phyloP scores from a whole-genome alignment of 2,797 vertebrate species.

The Neopelma chrysocephalum region DNA sequence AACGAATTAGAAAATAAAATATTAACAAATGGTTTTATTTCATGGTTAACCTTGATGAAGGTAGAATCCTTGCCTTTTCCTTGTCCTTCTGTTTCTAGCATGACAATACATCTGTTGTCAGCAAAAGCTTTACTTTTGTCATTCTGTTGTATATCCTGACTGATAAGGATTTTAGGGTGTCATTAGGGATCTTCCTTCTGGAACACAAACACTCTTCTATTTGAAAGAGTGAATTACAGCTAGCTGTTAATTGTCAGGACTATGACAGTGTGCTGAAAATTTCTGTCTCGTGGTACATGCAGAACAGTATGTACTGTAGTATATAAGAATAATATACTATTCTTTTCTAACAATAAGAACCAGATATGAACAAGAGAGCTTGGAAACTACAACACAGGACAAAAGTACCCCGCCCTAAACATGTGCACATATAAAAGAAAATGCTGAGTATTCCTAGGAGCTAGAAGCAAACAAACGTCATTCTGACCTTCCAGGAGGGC shows the following conservation, averaged over 20 bases:
- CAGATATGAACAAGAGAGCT: neutral
- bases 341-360: neutral
- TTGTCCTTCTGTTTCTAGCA: neutral
- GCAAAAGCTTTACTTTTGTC: neutral
- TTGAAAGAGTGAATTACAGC: neutral
- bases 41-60: neutral
- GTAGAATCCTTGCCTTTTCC: neutral
- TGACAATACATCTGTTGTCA: neutral
- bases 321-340: neutral
- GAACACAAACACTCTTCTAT: neutral
- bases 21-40: neutral
- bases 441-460: neutral
- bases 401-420: neutral
- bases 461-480: neutral
- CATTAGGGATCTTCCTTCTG: neutral
- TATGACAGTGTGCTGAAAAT: neutral
- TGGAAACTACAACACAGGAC: neutral
- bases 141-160: neutral
- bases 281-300: neutral
- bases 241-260: neutral
- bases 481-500: neutral
- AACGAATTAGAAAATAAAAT: conserved; percentile 31
- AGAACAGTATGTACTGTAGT: neutral
- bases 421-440: neutral
- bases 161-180: neutral